phyloP scores from a whole-genome alignment of 2,113 vertebrate species.

The Lanius ludovicianus region DNA sequence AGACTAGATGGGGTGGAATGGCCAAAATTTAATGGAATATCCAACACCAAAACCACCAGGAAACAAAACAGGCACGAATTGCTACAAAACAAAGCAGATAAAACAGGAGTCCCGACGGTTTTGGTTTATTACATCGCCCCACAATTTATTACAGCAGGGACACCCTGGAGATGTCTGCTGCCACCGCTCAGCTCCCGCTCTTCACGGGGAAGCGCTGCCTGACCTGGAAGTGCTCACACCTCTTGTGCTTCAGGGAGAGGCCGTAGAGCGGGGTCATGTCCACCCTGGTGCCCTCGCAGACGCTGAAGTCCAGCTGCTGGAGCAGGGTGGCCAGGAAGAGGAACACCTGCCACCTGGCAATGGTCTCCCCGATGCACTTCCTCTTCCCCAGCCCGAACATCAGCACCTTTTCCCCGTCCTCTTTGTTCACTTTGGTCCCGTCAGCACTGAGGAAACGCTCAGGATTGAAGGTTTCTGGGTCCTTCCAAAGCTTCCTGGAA shows the following conservation, averaged over 20 bases:
- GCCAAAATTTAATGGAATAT: neutral
- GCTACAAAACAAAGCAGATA: neutral
- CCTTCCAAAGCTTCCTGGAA: conserved; percentile 86
- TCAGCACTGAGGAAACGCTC: conserved; percentile 84
- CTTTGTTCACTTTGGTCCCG: conserved; percentile 77
- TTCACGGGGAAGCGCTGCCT: conserved; percentile 44
- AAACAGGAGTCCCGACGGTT: fast-evolving
- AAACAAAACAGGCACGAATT: neutral
- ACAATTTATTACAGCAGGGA: fast-evolving
- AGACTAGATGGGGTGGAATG: neutral
- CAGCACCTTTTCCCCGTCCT: conserved; percentile 80
- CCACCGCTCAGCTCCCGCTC: neutral
- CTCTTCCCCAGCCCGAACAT: conserved; percentile 88
- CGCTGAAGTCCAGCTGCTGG: conserved; percentile 82
- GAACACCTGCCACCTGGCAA: conserved; percentile 84
- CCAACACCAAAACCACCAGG: neutral
- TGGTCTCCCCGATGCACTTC: conserved; percentile 85
- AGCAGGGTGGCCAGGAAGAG: conserved; percentile 89
- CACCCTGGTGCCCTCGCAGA: conserved; percentile 47
- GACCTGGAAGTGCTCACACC: conserved; percentile 76
- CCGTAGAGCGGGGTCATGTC: conserved; percentile 87
- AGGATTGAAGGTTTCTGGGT: conserved; percentile 83
- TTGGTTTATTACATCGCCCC: neutral
- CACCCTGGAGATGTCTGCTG: neutral
- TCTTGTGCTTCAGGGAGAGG: conserved; percentile 82